These are phyloP conservation scores for Oncorhynchus clarkii DNA, from an alignment of 2,113 vertebrate species.

Conservation along the genomic window DNA sequence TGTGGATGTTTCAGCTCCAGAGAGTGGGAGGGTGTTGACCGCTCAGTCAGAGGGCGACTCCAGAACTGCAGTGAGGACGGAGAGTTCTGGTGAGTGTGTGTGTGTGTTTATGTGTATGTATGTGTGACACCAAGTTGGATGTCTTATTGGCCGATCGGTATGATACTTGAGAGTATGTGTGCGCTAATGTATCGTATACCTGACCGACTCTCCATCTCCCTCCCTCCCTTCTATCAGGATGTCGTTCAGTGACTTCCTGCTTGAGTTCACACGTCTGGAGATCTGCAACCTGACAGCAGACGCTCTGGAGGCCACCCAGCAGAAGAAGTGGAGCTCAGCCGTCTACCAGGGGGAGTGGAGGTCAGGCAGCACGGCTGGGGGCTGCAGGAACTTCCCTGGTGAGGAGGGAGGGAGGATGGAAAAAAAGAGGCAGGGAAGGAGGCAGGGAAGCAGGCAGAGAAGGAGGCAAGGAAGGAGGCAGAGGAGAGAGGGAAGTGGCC, in stretches of 20 bases:
- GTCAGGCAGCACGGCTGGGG: slow-evolving; percentile 89
- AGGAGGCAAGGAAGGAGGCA: not conserved
- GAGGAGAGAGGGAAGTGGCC: not conserved
- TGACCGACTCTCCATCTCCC: not conserved
- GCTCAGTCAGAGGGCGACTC: slow-evolving; percentile 69
- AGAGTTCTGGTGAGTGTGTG: slow-evolving; percentile 84
- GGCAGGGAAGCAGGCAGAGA: not conserved
- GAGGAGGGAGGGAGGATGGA: not conserved
- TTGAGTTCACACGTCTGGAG: slow-evolving; percentile 87
- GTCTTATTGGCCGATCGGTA: not conserved
- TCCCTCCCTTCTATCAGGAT: slow-evolving; percentile 74
- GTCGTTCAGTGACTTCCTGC: slow-evolving; percentile 88
- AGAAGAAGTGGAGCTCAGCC: slow-evolving; percentile 86
- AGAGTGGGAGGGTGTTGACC: slow-evolving; percentile 85
- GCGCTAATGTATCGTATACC: not conserved
- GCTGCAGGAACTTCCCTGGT: slow-evolving; percentile 91
- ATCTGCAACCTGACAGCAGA: slow-evolving; percentile 96
- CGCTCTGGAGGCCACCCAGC: slow-evolving; percentile 72
- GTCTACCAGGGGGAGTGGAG: slow-evolving; percentile 88
- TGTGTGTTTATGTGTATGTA: not conserved
- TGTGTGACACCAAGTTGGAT: too few relatives aligned
- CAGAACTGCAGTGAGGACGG: slow-evolving; percentile 88
- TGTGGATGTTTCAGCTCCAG: slow-evolving; percentile 70
- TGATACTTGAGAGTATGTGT: not conserved
- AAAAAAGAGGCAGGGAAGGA: not conserved